Evolutionary conservation across 2,113 vertebrate species (phyloP), one percentile per base, ranked within the genome.

Genomic region (Parotia lawesii): DNA sequence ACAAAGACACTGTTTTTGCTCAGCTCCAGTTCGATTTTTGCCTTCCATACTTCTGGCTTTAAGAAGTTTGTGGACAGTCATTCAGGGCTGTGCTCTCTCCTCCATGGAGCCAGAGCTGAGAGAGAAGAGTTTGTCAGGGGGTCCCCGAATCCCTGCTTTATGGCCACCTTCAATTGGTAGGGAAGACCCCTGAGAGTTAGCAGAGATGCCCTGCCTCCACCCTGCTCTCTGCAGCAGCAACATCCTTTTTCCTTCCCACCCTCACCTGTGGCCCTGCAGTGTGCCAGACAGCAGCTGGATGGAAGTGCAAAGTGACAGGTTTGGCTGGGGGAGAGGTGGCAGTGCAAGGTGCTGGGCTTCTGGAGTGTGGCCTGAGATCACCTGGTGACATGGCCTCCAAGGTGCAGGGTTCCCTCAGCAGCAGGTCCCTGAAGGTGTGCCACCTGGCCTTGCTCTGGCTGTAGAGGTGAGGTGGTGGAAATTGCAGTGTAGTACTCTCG

Each of bases 261-360:
- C 38, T 75, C n/a, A 21, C 13, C 37, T 12, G 0, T 27, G 33
- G 23, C 62, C 60, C 51, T 0, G 0, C 69, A 37, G 33, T 4
- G 16, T 62, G 29, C 38, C 58, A 38, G 40, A 14, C 18, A 71
- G 67, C 19, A 4, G 38, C 81, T 62, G 17, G 27, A 1, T 25
- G 28, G 40, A 42, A 48, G 10, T 13, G 37, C 27, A 24, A 35
- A 66, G 53, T 38, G 31, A 15, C 50, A 23, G 28, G 11, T 71
- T 74, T 72, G 15, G 44, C 83, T 1, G 5, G 61, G 74, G 35
- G 16, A 85, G 51, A 27, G 3, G 5, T 33, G 51, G 11, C 2
- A 3, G 40, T 53, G 42, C 13, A 57, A 79, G 13, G 54, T 71
- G 16, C 42, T 81, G 69, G 60, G 48, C 76, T 48, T 33, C 48